Conservation (phyloP, 2,888 invertebrate genomes). For the Volucella zonaria region DNA sequence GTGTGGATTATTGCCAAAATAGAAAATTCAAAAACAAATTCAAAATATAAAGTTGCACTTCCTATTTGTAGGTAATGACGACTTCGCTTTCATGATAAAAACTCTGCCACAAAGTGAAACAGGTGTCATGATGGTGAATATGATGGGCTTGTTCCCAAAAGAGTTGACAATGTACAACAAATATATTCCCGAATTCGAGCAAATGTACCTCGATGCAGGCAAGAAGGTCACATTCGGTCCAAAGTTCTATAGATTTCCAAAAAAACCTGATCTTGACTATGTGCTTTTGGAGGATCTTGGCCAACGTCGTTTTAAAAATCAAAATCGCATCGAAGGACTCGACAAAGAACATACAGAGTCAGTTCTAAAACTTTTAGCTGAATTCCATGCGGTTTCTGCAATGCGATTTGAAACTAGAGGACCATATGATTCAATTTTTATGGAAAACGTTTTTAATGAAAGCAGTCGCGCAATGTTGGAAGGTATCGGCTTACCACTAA, state of each 20-base stretch:
- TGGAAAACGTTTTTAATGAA: constrained; percentile 69
- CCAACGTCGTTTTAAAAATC: constrained; percentile 78
- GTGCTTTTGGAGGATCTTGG: constrained; percentile 80
- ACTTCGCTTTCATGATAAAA: constrained; percentile 78
- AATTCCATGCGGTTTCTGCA: constrained; percentile 80
- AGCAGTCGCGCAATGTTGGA: constrained; percentile 72
- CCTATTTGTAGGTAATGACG: constrained; percentile 73
- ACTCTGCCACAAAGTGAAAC: constrained; percentile 75
- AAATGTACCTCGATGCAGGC: constrained; percentile 77
- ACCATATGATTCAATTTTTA: constrained; percentile 60
- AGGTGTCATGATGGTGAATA: constrained; percentile 57
- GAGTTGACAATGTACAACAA: constrained; percentile 80
- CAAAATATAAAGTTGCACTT: not conserved
- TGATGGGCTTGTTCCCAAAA: constrained; percentile 79
- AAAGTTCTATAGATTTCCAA: constrained; percentile 76
- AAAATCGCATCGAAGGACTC: constrained; percentile 77
- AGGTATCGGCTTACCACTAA: constrained; percentile 58
- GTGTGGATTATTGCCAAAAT: not conserved
- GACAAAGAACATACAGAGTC: constrained; percentile 76
- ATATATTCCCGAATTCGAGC: constrained; percentile 79
- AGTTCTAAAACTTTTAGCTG: constrained; percentile 77
- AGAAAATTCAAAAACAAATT: no score
- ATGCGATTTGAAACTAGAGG: constrained; percentile 75
- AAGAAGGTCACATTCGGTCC: constrained; percentile 78
- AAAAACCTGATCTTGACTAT: constrained; percentile 76